Percentiles rank a stretch among this genome's conserved stretches.
Evolutionary conservation across 2,113 vertebrate genomes (phyloP).

Genomic region (Gymnocephalus cernua): DNA sequence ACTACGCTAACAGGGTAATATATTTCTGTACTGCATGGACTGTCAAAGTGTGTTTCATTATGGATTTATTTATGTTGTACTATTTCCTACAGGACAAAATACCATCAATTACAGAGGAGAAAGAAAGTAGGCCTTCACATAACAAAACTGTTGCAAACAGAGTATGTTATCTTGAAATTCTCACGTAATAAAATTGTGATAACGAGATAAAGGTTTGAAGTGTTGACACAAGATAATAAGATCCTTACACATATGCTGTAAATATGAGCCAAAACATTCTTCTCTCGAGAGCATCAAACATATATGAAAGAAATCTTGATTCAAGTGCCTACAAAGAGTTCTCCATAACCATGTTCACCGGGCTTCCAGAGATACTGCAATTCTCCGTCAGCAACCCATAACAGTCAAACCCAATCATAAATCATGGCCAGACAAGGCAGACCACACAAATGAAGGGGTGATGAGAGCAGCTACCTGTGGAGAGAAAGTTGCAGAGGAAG

Average conservation of each 20-base stretch:
- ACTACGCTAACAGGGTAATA: neutral
- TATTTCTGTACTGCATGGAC: neutral
- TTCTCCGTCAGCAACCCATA: constrained; percentile 28
- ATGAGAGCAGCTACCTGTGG: constrained; percentile 71
- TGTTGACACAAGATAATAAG: too few relatives aligned
- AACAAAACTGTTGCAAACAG: neutral
- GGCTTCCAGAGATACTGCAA: neutral
- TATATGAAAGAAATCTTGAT: neutral
- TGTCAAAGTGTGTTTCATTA: neutral
- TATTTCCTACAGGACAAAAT: too few relatives aligned
- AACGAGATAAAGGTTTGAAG: neutral
- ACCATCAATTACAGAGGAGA: too few relatives aligned
- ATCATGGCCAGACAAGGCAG: constrained; percentile 53
- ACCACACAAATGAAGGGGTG: constrained; percentile 73
- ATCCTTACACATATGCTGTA: too few relatives aligned
- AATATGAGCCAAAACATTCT: neutral
- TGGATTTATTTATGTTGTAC: neutral
- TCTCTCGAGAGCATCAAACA: neutral
- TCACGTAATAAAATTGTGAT: neutral
- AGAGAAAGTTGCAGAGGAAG: constrained; percentile 54
- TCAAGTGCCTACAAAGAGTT: neutral
- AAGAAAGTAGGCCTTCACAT: neutral
- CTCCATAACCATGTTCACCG: neutral
- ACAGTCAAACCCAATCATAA: constrained; percentile 46
- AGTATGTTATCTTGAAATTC: neutral